phyloP scores from a whole-genome alignment of 2,888 invertebrate species.

The Coenonympha glycerion region DNA sequence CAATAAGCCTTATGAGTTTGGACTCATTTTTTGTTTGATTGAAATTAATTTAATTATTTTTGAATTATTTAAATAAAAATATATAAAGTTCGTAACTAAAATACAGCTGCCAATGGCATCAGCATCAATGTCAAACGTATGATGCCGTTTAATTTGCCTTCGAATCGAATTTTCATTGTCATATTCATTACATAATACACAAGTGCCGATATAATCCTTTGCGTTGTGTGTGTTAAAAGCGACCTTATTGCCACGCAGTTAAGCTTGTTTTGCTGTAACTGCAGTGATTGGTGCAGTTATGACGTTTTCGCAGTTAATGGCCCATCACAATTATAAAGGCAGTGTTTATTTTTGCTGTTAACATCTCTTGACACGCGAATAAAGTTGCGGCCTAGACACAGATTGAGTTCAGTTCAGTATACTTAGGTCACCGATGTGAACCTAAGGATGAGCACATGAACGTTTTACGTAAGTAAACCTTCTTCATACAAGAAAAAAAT shows the following conservation, averaged over 20 bases:
- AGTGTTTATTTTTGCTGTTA: constrained; percentile 23
- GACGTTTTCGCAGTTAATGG: neutral
- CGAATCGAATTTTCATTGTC: constrained; percentile 11
- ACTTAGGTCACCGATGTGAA: too few relatives aligned
- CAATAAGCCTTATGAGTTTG: too few relatives aligned
- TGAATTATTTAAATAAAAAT: too few relatives aligned
- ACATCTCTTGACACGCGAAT: constrained; percentile 18
- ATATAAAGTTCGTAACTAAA: too few relatives aligned
- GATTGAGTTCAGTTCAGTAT: constrained; percentile 13
- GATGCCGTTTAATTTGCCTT: constrained; percentile 2
- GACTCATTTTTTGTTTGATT: too few relatives aligned
- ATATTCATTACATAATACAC: constrained; percentile 9
- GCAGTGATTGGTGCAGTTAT: neutral
- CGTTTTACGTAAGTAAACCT: too few relatives aligned
- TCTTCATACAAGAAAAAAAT: too few relatives aligned
- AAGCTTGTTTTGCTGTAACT: neutral
- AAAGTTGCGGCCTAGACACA: constrained; percentile 21
- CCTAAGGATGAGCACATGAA: too few relatives aligned
- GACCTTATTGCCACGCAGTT: neutral
- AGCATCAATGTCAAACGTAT: constrained; percentile 5
- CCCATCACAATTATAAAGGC: constrained; percentile 14
- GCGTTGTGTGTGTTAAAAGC: neutral
- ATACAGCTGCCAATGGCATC: neutral
- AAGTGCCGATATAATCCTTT: neutral
- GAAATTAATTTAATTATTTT: too few relatives aligned